These are phyloP conservation scores for Drosophila longiperda DNA, from an alignment of 2,888 invertebrate species.

Conservation along the genomic window DNA sequence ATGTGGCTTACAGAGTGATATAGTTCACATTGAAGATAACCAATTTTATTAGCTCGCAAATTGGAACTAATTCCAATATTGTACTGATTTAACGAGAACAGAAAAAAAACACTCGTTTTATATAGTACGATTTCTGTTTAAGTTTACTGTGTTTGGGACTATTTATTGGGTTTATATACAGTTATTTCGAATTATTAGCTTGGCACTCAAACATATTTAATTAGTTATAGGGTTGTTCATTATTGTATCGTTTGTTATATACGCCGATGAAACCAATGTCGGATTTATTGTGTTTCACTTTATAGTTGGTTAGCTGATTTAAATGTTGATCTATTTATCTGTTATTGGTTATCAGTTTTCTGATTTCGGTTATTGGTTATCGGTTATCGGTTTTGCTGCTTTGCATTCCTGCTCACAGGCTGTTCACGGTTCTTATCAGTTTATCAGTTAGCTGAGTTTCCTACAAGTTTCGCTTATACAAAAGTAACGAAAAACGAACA, in stretches of 20 bases:
- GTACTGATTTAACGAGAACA: conserved; percentile 24
- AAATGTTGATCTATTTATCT: conserved; percentile 30
- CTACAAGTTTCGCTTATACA: conserved; percentile 82
- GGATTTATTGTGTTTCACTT: conserved; percentile 64
- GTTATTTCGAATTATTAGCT: conserved; percentile 81
- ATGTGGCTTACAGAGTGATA: conserved; percentile 14
- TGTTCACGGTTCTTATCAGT: conserved; percentile 29
- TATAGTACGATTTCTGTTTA: conserved; percentile 25
- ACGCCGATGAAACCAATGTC: conserved; percentile 61
- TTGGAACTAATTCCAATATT: conserved; percentile 24
- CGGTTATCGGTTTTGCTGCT: conserved; percentile 27
- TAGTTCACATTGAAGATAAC: conserved; percentile 11
- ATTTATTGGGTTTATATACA: conserved; percentile 54
- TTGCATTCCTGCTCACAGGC: conserved; percentile 32
- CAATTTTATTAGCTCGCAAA: conserved; percentile 17
- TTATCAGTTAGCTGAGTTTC: conserved; percentile 39
- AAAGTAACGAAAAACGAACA: conserved; percentile 57
- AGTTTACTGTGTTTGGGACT: conserved; percentile 35
- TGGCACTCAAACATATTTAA: conserved; percentile 83
- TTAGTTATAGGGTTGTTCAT: conserved; percentile 42
- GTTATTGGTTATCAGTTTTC: conserved; percentile 12
- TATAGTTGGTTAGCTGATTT: conserved; percentile 30
- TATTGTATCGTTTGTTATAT: conserved; percentile 48
- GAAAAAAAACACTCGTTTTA: conserved; percentile 11
- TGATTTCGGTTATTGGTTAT: conserved; percentile 23